Conservation (phyloP, 2,797 vertebrate genomes). For the Silurus aristotelis region DNA sequence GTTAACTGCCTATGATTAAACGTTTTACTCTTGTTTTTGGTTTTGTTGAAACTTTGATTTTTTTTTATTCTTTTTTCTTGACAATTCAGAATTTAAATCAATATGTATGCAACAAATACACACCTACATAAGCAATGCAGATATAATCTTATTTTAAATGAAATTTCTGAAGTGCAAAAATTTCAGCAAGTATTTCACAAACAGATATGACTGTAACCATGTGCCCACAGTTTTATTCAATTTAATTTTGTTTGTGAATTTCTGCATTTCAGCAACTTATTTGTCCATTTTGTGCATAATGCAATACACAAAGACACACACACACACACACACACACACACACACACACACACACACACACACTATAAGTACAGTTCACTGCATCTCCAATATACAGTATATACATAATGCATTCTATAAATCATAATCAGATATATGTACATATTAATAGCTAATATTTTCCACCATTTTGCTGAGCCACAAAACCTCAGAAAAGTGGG, state of each 20-base stretch:
- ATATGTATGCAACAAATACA: not conserved
- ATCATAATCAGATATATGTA: conserved; percentile 4
- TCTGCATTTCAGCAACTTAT: conserved; percentile 23
- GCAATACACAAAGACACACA: not conserved
- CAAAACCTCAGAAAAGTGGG: not conserved
- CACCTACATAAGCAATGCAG: not conserved
- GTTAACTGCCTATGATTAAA: not conserved
- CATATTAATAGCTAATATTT: conserved; percentile 19
- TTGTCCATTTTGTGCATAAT: not conserved
- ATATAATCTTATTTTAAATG: not conserved
- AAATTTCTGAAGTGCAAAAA: not conserved
- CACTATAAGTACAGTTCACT: not conserved
- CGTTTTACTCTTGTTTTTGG: not conserved
- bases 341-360: not conserved
- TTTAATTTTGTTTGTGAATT: conserved; percentile 21
- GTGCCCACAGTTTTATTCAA: conserved; percentile 3
- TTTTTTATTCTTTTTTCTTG: not conserved
- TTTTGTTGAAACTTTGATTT: not conserved
- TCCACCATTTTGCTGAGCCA: conserved; percentile 5
- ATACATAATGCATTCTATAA: conserved; percentile 29
- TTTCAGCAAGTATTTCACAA: not conserved
- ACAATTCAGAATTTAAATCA: not conserved
- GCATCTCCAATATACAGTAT: not conserved
- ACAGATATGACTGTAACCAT: not conserved
- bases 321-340: not conserved